phyloP scores from a whole-genome alignment of 2,113 vertebrate species.

The Zapus hudsonius region DNA sequence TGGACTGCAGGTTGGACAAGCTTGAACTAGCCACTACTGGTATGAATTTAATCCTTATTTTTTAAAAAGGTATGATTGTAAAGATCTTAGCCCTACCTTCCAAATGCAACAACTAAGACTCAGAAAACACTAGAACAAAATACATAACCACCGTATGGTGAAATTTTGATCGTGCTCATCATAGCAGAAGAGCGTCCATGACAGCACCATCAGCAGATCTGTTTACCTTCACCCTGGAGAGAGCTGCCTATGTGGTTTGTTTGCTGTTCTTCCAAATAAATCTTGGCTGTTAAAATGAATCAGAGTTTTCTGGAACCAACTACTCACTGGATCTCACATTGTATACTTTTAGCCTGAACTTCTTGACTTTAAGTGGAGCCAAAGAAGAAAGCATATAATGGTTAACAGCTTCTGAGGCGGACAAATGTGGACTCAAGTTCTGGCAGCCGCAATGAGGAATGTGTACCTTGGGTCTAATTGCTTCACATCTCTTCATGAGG shows the following conservation, averaged over 20 bases:
- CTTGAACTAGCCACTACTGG: neutral
- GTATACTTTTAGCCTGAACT: neutral
- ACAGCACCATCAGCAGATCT: neutral
- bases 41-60: neutral
- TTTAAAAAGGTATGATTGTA: neutral
- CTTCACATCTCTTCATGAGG: neutral
- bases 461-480: neutral
- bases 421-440: neutral
- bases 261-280: constrained; percentile 39
- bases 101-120: neutral
- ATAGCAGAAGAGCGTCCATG: neutral
- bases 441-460: neutral
- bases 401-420: neutral
- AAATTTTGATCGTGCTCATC: neutral
- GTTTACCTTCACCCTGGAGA: constrained; percentile 20
- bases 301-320: constrained; percentile 4
- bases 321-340: neutral
- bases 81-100: neutral
- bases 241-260: neutral
- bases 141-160: neutral
- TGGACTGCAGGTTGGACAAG: too few relatives aligned
- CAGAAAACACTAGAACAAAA: neutral
- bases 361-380: neutral
- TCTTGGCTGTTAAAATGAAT: constrained; percentile 45
- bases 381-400: neutral